Base-by-base conservation (phyloP, 2,888 invertebrate genomes). In the Drosophila setosimentum region DNA sequence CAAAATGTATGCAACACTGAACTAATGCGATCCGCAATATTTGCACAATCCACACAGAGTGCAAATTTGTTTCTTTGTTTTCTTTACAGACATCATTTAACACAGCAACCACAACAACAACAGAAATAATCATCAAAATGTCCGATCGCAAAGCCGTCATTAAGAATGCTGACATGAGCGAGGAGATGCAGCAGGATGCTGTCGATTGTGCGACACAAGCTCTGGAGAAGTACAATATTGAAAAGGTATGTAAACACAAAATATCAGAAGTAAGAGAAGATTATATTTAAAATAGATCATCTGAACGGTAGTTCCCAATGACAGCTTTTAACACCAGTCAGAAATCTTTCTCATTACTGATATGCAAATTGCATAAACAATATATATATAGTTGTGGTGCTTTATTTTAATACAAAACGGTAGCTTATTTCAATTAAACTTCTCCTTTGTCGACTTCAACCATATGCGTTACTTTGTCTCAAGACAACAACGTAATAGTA, bases 161-260 rank as follows among this genome's bases (percentile, higher is more conserved):
- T 94, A 99, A 99, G 95, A 99, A 99, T 95, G 99, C 99, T 91
- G 99, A 99, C 94, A 99, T 99, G 99, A 97, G 98, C 90, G 99
- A 99, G 94, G 99, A 99, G 94, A 99, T 99, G 99, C 99, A 99
- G 95, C 99, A 99, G 93, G 99, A 99, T 94, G 98, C 99, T 85
- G 99, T 99, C 32, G 99, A 99, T 94, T 99, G 98, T 94, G 99
- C 99, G 83, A 99, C 99, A 72, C 98, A 98, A 93, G 99, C 99
- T n/a, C 95, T 99, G 78, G 99, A 99, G 93, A 99, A 99, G 93
- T 99, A 97, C 94, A 99, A 99, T 94, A 99, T 99, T 93, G 99
- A 99, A 94, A 99, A 99, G 96, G 99, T 37, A 37, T 8, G 37
- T 16, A 10, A 10, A 32, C 21, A 21, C 45, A 45, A 45, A 45